Base-by-base conservation (phyloP, 2,797 vertebrate species). In the Falco cherrug region DNA sequence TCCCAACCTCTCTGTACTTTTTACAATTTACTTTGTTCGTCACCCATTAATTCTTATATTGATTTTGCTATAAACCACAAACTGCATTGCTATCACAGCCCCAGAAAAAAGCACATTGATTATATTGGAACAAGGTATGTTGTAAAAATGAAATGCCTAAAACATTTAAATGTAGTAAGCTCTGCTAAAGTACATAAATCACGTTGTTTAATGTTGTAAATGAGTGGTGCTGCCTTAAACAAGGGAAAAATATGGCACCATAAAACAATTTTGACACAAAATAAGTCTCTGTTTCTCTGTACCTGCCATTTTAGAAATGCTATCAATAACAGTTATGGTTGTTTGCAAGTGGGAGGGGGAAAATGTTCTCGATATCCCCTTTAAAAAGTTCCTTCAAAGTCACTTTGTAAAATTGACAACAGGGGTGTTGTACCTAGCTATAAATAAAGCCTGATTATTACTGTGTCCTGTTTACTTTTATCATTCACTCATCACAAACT, bases 351-450 rank as follows among this genome's bases (percentile, higher is more conserved):
- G 92, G 91, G 94, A 87, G 83, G 80, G 95, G 70, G 83, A 67
- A 84, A 95, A 84, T 22, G 82, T 86, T 96, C 93, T 82, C 94
- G 50, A 59, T 16, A 76, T 95, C 97, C 93, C 96, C 96, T 97
- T 94, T 69, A 65, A 91, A 98, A 98, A 98, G 97, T 98, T 98
- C 97, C 92, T 75, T 97, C 98, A 98, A 98, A 98, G 98, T 98
- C 98, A 98, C 98, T 97, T 98, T 98, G 97, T 69, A 81, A 95
- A 69, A 93, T 84, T 53, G 95, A 97, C 93, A 91, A 59, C 21
- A 33, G 61, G 2, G 11, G 93, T 89, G 35, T 92, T 97, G 92
- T 48, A 80, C 86, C 87, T 5, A 2, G 84, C 97, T 89, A 95
- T 98, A 97, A 98, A 98, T 98, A 98, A 97, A 97, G 91, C 67